These are phyloP conservation scores for Cettia cetti DNA, from an alignment of 2,113 vertebrate genomes.

Conservation along the genomic window DNA sequence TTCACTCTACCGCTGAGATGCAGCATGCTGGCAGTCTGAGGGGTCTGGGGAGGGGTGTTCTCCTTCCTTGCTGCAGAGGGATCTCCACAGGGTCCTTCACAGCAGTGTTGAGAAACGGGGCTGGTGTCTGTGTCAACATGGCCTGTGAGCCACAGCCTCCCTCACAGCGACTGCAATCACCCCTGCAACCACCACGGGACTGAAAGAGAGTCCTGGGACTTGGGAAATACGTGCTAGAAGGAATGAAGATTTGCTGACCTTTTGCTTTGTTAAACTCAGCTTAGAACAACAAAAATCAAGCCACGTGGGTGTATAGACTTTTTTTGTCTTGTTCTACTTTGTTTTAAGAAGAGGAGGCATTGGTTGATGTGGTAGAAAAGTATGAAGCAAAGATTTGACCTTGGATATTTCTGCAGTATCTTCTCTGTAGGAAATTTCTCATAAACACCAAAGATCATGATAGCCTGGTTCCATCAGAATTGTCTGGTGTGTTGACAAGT, in stretches of 20 bases:
- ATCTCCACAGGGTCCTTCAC: neutral
- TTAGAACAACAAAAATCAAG: neutral
- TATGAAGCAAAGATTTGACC: neutral
- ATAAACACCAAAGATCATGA: neutral
- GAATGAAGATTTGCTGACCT: neutral
- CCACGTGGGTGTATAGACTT: neutral
- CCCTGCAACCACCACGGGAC: neutral
- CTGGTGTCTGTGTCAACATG: neutral
- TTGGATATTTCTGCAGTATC: neutral
- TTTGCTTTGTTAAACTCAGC: neutral
- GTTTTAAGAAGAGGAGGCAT: neutral
- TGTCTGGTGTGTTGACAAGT: neutral
- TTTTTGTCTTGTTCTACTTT: neutral
- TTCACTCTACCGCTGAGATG: neutral
- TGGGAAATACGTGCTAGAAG: neutral
- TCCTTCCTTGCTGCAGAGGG: neutral
- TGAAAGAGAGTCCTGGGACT: neutral
- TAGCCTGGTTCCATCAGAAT: neutral
- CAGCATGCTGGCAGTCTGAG: neutral
- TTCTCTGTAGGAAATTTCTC: neutral
- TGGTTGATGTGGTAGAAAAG: neutral
- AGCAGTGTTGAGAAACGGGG: neutral
- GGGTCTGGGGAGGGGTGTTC: neutral
- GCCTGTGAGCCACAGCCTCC: neutral
- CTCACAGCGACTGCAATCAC: neutral